phyloP scores from a whole-genome alignment of 2,797 vertebrate genomes.

The Loriculus beryllinus region DNA sequence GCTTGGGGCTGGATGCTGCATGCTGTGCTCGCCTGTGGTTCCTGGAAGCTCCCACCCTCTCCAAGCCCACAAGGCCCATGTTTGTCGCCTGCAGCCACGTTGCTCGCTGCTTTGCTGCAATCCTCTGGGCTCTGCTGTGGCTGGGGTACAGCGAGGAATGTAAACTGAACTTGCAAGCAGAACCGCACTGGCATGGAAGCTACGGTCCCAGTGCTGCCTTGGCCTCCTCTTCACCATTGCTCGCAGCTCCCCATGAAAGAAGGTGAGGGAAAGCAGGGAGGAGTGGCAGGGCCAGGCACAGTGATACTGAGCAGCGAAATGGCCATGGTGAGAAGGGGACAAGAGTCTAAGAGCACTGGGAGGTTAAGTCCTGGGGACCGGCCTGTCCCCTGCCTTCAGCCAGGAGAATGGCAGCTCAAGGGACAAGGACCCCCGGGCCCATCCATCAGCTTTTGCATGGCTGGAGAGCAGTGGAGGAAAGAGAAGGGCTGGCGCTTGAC shows the following conservation, averaged over 20 bases:
- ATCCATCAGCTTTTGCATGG: rapidly evolving
- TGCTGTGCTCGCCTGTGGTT: rapidly evolving
- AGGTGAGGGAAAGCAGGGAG: not conserved
- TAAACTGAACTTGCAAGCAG: not conserved
- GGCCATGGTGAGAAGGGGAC: not conserved
- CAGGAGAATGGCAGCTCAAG: not conserved
- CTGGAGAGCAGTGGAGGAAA: not conserved
- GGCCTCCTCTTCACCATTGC: not conserved
- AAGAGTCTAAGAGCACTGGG: not conserved
- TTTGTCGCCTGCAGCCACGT: not conserved
- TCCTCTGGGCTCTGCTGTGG: not conserved
- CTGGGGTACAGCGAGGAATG: not conserved
- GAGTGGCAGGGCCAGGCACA: not conserved
- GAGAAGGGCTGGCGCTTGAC: not conserved
- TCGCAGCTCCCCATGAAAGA: not conserved
- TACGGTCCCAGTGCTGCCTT: not conserved
- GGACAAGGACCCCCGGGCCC: not conserved
- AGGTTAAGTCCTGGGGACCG: not conserved
- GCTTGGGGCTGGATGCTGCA: not conserved
- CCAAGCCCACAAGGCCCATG: not conserved
- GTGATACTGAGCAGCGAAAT: not conserved
- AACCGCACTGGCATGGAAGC: not conserved
- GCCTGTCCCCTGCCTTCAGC: not conserved
- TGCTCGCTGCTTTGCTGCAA: not conserved
- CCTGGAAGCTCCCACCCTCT: not conserved